phyloP scores from a whole-genome alignment of 2,888 invertebrate genomes.

The Sceliomorpha sp. region DNA sequence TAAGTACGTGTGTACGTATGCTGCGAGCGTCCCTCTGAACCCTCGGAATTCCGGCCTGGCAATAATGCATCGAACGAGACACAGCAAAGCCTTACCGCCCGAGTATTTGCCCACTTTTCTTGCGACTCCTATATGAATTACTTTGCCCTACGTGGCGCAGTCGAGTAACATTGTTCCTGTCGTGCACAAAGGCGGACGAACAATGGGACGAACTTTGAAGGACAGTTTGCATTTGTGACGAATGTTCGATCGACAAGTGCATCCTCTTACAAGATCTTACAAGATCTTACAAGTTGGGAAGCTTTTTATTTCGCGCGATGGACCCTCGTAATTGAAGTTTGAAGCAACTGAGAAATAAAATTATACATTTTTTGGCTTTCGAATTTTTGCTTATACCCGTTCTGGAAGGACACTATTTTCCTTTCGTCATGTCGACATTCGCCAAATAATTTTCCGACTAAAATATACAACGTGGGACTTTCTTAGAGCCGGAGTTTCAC shows the following conservation, averaged over 20 bases:
- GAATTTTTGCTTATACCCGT: too few relatives aligned
- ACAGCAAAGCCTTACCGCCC: slow-evolving; percentile 3
- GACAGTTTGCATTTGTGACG: too few relatives aligned
- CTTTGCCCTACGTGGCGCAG: not conserved
- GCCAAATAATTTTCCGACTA: slow-evolving; percentile 4
- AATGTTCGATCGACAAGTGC: slow-evolving; percentile 6
- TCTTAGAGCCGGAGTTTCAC: slow-evolving; percentile 9
- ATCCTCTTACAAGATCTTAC: too few relatives aligned
- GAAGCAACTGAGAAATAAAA: too few relatives aligned
- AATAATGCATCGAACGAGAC: slow-evolving; percentile 14
- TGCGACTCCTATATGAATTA: not conserved
- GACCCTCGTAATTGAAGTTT: too few relatives aligned
- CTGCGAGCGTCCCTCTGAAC: slow-evolving; percentile 24
- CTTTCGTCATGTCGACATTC: too few relatives aligned
- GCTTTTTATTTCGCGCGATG: too few relatives aligned
- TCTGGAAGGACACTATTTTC: too few relatives aligned
- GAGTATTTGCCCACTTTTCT: slow-evolving; percentile 27
- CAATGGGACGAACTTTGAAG: too few relatives aligned
- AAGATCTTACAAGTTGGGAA: too few relatives aligned
- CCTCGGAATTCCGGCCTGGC: slow-evolving; percentile 10
- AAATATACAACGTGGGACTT: slow-evolving; percentile 27
- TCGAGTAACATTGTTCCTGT: not conserved
- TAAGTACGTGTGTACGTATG: slow-evolving; percentile 51
- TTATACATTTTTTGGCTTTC: too few relatives aligned
- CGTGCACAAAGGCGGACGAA: too few relatives aligned